Evolutionary conservation across 2,888 invertebrate species (phyloP).

Genomic region (Harpalus rubripes): DNA sequence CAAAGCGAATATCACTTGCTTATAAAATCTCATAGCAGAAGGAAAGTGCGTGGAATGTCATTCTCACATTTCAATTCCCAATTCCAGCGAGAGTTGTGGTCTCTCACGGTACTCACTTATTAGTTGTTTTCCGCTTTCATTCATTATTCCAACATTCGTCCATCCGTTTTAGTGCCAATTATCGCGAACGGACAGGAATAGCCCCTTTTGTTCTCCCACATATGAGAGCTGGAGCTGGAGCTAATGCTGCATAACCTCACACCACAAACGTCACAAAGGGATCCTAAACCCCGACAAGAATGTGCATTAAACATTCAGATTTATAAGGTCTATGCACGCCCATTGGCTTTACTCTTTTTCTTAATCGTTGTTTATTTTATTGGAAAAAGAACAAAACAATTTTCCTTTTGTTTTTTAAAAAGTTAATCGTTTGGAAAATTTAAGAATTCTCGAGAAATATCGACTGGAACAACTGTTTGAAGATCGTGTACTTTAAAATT

Average conservation of each 20-base stretch:
- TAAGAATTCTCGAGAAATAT: background rate
- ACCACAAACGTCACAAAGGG: background rate
- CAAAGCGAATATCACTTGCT: background rate
- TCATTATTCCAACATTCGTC: slow-evolving; percentile 48
- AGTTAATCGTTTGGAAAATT: background rate
- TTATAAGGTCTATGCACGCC: background rate
- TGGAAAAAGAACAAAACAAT: background rate
- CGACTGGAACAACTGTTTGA: background rate
- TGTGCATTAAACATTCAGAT: background rate
- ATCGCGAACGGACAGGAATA: slow-evolving; percentile 41
- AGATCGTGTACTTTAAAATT: background rate
- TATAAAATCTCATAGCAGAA: slow-evolving; percentile 1
- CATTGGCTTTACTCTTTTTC: background rate
- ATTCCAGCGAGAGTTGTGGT: background rate
- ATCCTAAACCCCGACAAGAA: background rate
- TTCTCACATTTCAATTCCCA: slow-evolving; percentile 8
- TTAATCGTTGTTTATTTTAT: background rate
- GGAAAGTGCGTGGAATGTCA: background rate
- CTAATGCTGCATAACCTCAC: background rate
- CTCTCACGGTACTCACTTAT: slow-evolving; percentile 43
- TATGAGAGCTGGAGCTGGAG: slow-evolving; percentile 1
- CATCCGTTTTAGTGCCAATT: slow-evolving; percentile 51
- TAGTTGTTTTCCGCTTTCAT: slow-evolving; percentile 49
- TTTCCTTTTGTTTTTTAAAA: background rate
- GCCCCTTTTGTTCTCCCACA: slow-evolving; percentile 31